Base-by-base conservation (phyloP, 2,888 invertebrate species). In the Hydropsyche betteni region DNA sequence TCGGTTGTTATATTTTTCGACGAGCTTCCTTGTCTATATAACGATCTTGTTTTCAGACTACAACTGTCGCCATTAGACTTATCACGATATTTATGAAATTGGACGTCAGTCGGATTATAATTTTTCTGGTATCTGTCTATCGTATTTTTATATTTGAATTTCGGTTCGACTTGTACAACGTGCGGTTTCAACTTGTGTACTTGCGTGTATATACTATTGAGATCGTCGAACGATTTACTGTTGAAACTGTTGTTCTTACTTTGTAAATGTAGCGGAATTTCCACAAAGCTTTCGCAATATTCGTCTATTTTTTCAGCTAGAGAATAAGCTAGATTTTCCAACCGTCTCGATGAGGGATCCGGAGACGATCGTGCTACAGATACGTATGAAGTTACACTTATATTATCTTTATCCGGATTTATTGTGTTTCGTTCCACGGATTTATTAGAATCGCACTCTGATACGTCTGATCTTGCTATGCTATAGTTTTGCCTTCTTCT, bases 151-250 rank as follows among this genome's bases (percentile, higher is more conserved):
- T 78, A 64, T 73, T 77, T 75, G 84, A 80, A 83, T 69, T 78
- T 79, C 69, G 76, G 68, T 83, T 85, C 88, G 0, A 84, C 85
- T 44, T 88, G 85, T 71, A 89, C 86, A 44, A 89, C 89, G 80
- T 89, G 89, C 61, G 89, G 89, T 81, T 88, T 87, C 83, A 84
- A 86, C 82, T 88, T 89, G 77, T 85, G 85, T 16, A 86, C 85
- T 83, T 83, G 83, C 68, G 86, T 87, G 76, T 88, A 87, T 75
- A 86, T 84, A 16, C 85, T 85, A 76, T 79, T 79, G 14, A 79
- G 71, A 68, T 87, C 87, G 69, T 81, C 82, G 68, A 85, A 85
- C 68, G 82, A 81, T 79, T 84, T 83, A 80, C 83, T 82, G 74
- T 81, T 83, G 50, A 77, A 76, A 55, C 79, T 77, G 38, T 74